A percentile compares a stretch with the other conserved stretches of the same genome.
phyloP scores from a whole-genome alignment of 2,113 vertebrate genomes.

The Lipophrys pholis region DNA sequence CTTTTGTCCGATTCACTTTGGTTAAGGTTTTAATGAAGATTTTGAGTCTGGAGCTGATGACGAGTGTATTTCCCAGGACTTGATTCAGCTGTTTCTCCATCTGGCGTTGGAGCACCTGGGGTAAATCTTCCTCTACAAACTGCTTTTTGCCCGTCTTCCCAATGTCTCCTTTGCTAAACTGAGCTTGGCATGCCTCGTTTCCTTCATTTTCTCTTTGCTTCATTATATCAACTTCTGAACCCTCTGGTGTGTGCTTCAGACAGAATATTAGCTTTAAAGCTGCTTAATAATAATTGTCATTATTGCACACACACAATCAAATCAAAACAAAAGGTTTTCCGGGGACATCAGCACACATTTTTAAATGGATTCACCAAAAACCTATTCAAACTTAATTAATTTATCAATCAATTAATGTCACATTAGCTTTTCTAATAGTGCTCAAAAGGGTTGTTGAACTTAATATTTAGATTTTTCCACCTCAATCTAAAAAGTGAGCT shows the following conservation, averaged over 20 bases:
- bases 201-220: constrained; percentile 5
- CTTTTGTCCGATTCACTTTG: constrained; percentile 43
- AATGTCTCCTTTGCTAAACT: constrained; percentile 2
- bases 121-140: constrained; percentile 44
- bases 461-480: constrained; percentile 11
- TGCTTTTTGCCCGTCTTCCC: constrained; percentile 7
- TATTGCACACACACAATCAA: neutral
- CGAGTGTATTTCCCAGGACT: constrained; percentile 50
- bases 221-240: neutral
- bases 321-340: neutral
- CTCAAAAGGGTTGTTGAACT: constrained; percentile 14
- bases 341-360: constrained; percentile 1
- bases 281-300: constrained; percentile 6
- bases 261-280: constrained; percentile 8
- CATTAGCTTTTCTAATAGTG: neutral
- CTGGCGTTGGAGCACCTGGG: constrained; percentile 67
- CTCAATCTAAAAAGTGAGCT: constrained; percentile 24
- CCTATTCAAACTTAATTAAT: neutral
- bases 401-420: constrained; percentile 11
- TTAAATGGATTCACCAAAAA: constrained; percentile 4
- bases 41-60: constrained; percentile 52
- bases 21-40: constrained; percentile 53
- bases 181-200: constrained; percentile 21
- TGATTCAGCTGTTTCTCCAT: constrained; percentile 75
- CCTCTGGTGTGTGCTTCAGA: constrained; percentile 2